A percentile compares a stretch with the other conserved stretches of the same genome.
phyloP scores from a whole-genome alignment of 1,140 invertebrate species.

The Philotrypesis tridentata region DNA sequence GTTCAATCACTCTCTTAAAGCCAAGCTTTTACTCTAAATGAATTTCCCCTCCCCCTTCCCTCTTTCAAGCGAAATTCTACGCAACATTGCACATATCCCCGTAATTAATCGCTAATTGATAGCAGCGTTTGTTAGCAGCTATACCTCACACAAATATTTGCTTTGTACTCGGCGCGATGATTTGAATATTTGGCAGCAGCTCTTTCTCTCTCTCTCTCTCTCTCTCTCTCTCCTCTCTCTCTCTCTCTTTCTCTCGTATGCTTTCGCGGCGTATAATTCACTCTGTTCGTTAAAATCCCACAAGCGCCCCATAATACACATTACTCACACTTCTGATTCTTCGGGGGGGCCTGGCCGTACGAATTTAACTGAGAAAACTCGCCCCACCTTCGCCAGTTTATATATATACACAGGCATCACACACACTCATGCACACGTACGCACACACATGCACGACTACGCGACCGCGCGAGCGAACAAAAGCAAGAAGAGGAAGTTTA shows the following conservation, averaged over 20 bases:
- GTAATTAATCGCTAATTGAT: background rate
- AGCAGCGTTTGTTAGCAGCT: background rate
- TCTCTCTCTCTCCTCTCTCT: no score
- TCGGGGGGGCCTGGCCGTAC: background rate
- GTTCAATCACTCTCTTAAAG: no score
- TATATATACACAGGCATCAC: no score
- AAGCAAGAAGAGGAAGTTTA: background rate
- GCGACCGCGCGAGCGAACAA: background rate
- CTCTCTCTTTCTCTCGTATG: background rate
- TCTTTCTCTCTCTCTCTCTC: no score
- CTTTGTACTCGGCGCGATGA: background rate
- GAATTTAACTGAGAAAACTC: background rate
- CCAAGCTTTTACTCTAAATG: background rate
- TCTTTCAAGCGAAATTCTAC: background rate
- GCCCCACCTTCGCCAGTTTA: background rate
- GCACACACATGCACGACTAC: no score
- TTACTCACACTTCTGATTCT: background rate
- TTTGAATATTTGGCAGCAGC: no score
- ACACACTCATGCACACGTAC: no score
- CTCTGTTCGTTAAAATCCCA: background rate
- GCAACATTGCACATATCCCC: background rate
- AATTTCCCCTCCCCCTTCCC: background rate
- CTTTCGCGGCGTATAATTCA: background rate
- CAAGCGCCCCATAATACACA: background rate
- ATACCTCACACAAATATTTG: background rate